phyloP scores from a whole-genome alignment of 1,140 invertebrate species.

The Branchinecta lynchi region DNA sequence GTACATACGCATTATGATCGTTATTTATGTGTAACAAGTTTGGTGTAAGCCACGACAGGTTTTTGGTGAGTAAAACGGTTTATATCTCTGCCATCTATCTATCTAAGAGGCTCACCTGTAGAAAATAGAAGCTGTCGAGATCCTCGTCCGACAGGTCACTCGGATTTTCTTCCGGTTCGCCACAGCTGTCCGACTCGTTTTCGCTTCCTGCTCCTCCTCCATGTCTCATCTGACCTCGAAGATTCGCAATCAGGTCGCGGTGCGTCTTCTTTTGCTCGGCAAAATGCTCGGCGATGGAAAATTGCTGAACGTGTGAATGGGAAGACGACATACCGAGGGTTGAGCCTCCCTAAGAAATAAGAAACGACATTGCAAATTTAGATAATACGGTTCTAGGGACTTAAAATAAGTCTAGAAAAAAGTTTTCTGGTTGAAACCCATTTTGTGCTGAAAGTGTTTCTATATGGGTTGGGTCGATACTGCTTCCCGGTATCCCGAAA shows the following conservation, averaged over 20 bases:
- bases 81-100: too few species aligned
- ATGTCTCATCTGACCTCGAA: slow-evolving; percentile 18
- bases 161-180: slow-evolving; percentile 44
- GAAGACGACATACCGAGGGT: slow-evolving; percentile 86
- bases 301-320: slow-evolving; percentile 59
- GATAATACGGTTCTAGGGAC: too few species aligned
- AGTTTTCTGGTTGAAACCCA: too few species aligned
- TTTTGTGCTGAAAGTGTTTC: too few species aligned
- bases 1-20: too few species aligned
- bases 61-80: too few species aligned
- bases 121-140: slow-evolving; percentile 79
- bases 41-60: too few species aligned
- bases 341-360: slow-evolving; percentile 60
- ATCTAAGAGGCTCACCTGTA: slow-evolving; percentile 28
- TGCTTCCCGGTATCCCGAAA: too few species aligned
- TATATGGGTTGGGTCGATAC: too few species aligned
- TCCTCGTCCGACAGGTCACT: slow-evolving; percentile 71
- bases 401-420: too few species aligned
- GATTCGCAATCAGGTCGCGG: slow-evolving; percentile 31
- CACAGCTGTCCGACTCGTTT: slow-evolving; percentile 23
- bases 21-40: too few species aligned
- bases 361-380: too few species aligned
- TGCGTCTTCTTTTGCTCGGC: slow-evolving; percentile 70
- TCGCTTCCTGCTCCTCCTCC: slow-evolving; percentile 14
- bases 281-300: slow-evolving; percentile 64